Conservation (phyloP, 2,888 invertebrate genomes). For the Stenodera caucasica region DNA sequence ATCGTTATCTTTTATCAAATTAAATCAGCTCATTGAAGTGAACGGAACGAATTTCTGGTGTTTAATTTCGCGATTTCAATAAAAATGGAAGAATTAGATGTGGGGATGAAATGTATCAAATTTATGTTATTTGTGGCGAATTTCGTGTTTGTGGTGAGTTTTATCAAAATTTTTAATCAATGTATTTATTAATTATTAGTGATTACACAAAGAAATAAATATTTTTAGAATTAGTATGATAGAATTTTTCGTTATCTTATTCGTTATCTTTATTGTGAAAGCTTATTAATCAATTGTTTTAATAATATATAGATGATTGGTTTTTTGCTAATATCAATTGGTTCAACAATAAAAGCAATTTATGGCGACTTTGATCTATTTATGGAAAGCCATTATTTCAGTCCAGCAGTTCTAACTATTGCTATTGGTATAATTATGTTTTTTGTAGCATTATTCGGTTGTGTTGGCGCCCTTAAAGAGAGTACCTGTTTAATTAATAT, state of each 20-base stretch:
- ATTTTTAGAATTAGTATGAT: background rate
- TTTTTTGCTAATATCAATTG: conserved; percentile 67
- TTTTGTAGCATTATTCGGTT: conserved; percentile 79
- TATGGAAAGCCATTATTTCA: conserved; percentile 65
- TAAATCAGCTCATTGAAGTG: conserved; percentile 13
- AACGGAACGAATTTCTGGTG: conserved; percentile 9
- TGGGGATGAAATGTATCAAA: conserved; percentile 67
- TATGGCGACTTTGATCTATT: conserved; percentile 64
- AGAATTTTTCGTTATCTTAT: background rate
- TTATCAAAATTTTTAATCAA: background rate
- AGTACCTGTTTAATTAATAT: conserved; percentile 72
- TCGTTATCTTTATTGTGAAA: conserved; percentile 15
- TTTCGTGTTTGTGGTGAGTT: conserved; percentile 67
- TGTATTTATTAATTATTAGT: too few relatives aligned
- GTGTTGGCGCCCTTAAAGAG: conserved; percentile 78
- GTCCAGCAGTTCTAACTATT: conserved; percentile 75
- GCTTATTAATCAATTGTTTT: conserved; percentile 16
- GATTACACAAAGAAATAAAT: too few relatives aligned
- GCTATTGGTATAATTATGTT: conserved; percentile 74
- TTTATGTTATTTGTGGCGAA: conserved; percentile 70
- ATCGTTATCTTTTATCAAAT: conserved; percentile 22
- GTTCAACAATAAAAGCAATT: conserved; percentile 63
- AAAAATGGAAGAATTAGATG: conserved; percentile 57
- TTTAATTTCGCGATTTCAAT: background rate
- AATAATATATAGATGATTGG: conserved; percentile 63